Evolutionary conservation across 1,140 invertebrate genomes (phyloP), one percentile per base, ranked within the genome.

Genomic region (Papilio glaucus): DNA sequence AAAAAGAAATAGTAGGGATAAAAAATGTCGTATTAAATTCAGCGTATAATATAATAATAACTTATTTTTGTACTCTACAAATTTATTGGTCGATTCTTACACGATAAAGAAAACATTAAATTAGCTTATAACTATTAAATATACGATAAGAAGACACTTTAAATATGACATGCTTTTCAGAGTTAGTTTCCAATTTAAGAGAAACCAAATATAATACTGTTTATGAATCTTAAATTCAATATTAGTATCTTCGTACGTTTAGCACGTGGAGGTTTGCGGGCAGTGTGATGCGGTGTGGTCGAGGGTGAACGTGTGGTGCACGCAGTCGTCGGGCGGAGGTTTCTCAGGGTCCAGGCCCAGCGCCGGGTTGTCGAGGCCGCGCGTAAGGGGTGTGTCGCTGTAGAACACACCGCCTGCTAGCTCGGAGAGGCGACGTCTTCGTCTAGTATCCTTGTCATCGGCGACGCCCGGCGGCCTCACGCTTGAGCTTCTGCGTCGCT

Each of bases 351-450:
- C 88, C 0, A 91, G 73, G 21, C 83, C 78, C 12, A 86, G 74
- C 0, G 85, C 90, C 5, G 79, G 84, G 76, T 92, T 92, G 71
- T 92, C 88, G 72, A 85, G 85, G 6, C 87, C 87, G 21, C 78
- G 75, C 0, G 82, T 84, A 45, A 87, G 85, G 1, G 83, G 74
- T 4, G 79, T 80, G 62, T 92, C 90, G 74, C 90, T 92, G 82
- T 93, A 91, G 80, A 93, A 93, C 26, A 91, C 88, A 8, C 91
- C 91, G 15, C 91, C 89, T 0, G 91, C 91, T 61, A 93, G 71
- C 71, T 93, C 91, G 8, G 91, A 93, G 5, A 93, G 80, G 0
- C 89, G 83, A 1, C 91, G 85, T 1, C 89, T 81, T 6, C 91
- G 82, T 12, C 89, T 79, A 29, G 87, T 87, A 78, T 92, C 90